phyloP scores from a whole-genome alignment of 2,113 vertebrate species.

The Riparia riparia region DNA sequence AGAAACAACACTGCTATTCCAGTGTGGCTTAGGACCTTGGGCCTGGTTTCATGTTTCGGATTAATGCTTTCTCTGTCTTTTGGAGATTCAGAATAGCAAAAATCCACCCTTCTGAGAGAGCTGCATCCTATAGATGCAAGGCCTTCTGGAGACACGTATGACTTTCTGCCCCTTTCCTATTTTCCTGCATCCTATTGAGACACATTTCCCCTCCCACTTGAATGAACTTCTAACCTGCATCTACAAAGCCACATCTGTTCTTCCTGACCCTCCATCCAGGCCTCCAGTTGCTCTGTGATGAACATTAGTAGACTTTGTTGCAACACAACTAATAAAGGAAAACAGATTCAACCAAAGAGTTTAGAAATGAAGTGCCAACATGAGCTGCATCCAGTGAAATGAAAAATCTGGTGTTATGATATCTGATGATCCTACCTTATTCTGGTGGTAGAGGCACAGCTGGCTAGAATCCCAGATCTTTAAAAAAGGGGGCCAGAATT shows the following conservation, averaged over 20 bases:
- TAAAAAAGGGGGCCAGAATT: not conserved
- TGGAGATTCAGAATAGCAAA: constrained; percentile 60
- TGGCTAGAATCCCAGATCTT: not conserved
- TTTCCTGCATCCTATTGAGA: not conserved
- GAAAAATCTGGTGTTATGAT: not conserved
- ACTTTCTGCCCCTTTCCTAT: not conserved
- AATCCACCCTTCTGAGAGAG: not conserved
- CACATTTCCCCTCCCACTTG: constrained; percentile 44
- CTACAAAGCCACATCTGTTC: constrained; percentile 66
- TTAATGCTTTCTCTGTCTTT: constrained; percentile 48
- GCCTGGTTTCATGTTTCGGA: constrained; percentile 58
- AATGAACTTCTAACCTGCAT: constrained; percentile 71
- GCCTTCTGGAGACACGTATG: not conserved
- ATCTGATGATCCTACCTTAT: not conserved
- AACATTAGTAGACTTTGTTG: constrained; percentile 33
- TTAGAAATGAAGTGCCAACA: constrained; percentile 31
- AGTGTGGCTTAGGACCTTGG: constrained; percentile 58
- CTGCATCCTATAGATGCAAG: not conserved
- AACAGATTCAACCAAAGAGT: constrained; percentile 21
- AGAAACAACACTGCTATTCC: constrained; percentile 67
- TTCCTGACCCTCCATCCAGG: constrained; percentile 14
- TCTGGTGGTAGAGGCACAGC: not conserved
- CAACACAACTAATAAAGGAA: constrained; percentile 45
- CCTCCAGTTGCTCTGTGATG: constrained; percentile 53
- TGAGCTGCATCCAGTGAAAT: not conserved